Percentiles rank a stretch among this genome's conserved stretches.
phyloP scores from a whole-genome alignment of 2,888 invertebrate genomes.

The Drosophila lutescens region DNA sequence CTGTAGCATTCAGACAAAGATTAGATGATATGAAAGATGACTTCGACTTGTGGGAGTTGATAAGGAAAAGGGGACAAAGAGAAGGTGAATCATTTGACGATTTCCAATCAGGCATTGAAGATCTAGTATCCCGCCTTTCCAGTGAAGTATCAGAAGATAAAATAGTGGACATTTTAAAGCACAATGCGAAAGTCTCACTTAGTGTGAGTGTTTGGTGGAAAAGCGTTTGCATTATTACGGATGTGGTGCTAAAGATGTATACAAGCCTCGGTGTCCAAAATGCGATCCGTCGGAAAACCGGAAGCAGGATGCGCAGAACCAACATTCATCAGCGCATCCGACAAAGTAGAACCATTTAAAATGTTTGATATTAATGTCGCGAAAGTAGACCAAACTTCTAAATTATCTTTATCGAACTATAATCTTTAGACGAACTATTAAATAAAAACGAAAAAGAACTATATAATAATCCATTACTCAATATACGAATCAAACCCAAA shows the following conservation, averaged over 20 bases:
- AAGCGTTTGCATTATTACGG: slow-evolving; percentile 1
- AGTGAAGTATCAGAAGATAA: no score
- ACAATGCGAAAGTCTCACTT: no score
- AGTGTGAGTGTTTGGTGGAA: not conserved
- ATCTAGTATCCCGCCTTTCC: not conserved
- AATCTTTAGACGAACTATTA: slow-evolving; percentile 2
- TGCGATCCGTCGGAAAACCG: not conserved
- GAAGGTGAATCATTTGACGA: no score
- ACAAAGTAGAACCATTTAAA: not conserved
- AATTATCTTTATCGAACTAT: no score
- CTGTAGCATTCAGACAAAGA: no score
- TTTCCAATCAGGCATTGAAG: no score
- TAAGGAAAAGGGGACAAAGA: not conserved
- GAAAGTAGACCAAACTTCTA: no score
- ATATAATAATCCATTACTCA: not conserved
- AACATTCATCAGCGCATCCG: not conserved
- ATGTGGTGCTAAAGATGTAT: not conserved
- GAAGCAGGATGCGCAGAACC: slow-evolving; percentile 4
- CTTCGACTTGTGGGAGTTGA: no score
- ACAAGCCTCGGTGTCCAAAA: slow-evolving; percentile 1
- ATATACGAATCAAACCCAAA: no score
- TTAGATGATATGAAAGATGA: no score
- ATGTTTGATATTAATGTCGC: no score
- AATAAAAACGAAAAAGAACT: not conserved
- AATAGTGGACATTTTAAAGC: no score